phyloP scores from a whole-genome alignment of 2,888 invertebrate genomes.

The Cryptus armator region DNA sequence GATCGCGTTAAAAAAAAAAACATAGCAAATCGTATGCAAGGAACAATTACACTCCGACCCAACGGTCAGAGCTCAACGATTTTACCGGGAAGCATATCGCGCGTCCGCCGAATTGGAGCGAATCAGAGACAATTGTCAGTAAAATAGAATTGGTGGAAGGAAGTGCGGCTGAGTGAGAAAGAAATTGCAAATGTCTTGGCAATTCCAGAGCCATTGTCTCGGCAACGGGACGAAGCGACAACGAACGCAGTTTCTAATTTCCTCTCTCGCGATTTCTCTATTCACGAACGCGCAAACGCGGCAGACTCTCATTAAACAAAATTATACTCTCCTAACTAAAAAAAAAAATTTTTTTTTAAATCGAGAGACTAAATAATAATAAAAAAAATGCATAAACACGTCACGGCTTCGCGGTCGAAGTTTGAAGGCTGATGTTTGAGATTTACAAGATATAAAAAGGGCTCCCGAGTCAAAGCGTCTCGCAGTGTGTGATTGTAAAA shows the following conservation, averaged over 20 bases:
- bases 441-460: slow-evolving; percentile 42
- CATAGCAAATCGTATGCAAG: neutral
- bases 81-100: slow-evolving; percentile 41
- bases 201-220: slow-evolving; percentile 36
- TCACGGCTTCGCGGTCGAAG: slow-evolving; percentile 8
- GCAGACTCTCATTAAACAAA: neutral
- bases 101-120: slow-evolving; percentile 61
- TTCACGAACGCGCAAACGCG: neutral
- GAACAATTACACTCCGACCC: slow-evolving; percentile 37
- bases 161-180: slow-evolving; percentile 24
- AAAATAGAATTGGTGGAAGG: slow-evolving; percentile 53
- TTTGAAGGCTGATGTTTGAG: slow-evolving; percentile 51
- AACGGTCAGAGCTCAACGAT: slow-evolving; percentile 28
- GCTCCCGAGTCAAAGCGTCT: slow-evolving; percentile 3
- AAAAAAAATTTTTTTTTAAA: neutral
- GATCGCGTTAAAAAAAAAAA: neutral
- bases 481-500: slow-evolving; percentile 1
- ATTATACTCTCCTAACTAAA: neutral
- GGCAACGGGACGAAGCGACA: slow-evolving; percentile 1
- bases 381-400: slow-evolving; percentile 29
- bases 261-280: neutral
- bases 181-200: slow-evolving; percentile 44
- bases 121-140: slow-evolving; percentile 60
- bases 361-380: too few relatives aligned
- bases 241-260: slow-evolving; percentile 21